These are phyloP conservation scores for Sus cebifrons DNA, from an alignment of 2,797 vertebrate genomes.

Conservation along the genomic window DNA sequence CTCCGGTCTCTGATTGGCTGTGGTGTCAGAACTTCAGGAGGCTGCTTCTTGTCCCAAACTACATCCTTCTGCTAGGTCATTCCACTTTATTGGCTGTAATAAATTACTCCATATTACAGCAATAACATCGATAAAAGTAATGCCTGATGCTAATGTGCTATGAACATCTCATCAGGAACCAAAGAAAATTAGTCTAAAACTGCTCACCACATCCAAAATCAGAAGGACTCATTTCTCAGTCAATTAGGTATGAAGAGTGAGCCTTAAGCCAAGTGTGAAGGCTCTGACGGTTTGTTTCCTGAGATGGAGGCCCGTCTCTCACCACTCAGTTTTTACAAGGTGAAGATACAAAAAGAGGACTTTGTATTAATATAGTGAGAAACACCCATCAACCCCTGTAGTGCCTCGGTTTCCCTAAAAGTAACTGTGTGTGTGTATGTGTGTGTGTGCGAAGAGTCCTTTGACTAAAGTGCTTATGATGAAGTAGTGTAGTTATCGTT, in stretches of 20 bases:
- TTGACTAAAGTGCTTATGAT: background rate
- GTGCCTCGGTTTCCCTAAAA: background rate
- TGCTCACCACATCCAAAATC: conserved; percentile 71
- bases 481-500: background rate
- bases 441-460: background rate
- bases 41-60: background rate
- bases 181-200: conserved; percentile 81
- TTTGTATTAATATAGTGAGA: background rate
- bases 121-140: conserved; percentile 74
- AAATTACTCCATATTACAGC: conserved; percentile 63
- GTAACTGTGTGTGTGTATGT: background rate
- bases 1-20: background rate
- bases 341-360: background rate
- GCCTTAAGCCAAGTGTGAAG: conserved; percentile 66
- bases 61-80: background rate
- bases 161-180: conserved; percentile 71
- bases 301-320: background rate
- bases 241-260: conserved; percentile 77
- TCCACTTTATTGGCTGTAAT: conserved; percentile 42
- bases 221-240: conserved; percentile 72
- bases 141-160: conserved; percentile 66
- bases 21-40: background rate
- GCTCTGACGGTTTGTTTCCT: background rate
- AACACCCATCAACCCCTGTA: background rate
- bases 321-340: background rate